phyloP scores from a whole-genome alignment of 2,888 invertebrate genomes.

The Rhaphigaster nebulosa region DNA sequence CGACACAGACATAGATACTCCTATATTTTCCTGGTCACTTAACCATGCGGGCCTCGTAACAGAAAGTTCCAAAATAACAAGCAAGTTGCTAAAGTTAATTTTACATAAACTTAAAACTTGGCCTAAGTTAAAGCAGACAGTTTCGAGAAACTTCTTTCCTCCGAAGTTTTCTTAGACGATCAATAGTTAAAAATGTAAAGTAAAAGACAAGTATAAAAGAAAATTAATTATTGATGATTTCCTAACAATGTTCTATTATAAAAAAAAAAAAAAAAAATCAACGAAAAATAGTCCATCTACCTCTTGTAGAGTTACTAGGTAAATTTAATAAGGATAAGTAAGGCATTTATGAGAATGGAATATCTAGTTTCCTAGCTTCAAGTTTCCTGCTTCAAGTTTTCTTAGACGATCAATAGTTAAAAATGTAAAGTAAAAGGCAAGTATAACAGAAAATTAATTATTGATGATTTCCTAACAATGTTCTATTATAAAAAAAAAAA shows the following conservation, averaged over 20 bases:
- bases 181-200: neutral
- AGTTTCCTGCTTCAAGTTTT: neutral
- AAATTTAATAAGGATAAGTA: too few relatives aligned
- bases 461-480: neutral
- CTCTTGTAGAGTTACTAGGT: too few relatives aligned
- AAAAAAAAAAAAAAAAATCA: too few relatives aligned
- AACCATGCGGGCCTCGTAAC: neutral
- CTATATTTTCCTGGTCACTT: neutral
- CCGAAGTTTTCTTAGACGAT: neutral
- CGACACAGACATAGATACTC: neutral
- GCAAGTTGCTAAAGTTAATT: conserved; percentile 3
- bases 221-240: neutral
- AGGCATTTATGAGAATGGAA: too few relatives aligned
- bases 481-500: neutral
- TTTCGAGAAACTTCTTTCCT: neutral
- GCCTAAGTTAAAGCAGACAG: neutral
- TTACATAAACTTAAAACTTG: neutral
- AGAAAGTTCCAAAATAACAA: neutral
- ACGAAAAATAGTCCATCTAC: too few relatives aligned
- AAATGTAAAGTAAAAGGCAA: neutral
- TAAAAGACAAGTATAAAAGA: neutral
- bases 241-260: neutral
- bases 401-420: neutral
- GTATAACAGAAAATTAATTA: neutral
- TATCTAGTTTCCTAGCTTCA: too few relatives aligned